These are phyloP conservation scores for Gobiocypris rarus DNA, from an alignment of 2,113 vertebrate species.

Conservation along the genomic window DNA sequence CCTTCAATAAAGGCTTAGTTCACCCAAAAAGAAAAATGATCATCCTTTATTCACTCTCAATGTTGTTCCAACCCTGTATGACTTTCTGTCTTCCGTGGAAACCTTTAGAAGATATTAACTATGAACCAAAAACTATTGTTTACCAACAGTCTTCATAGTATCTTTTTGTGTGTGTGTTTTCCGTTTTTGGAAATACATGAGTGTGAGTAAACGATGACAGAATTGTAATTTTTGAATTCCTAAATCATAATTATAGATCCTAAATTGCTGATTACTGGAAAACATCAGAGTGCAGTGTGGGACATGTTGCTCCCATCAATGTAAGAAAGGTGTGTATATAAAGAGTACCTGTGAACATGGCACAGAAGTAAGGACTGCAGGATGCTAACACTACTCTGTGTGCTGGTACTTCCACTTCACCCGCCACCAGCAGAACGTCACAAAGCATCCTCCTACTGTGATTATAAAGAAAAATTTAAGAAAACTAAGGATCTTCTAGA, in stretches of 20 bases:
- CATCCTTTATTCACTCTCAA: background rate
- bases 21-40: background rate
- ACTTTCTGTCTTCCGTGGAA: background rate
- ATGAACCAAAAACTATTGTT: background rate
- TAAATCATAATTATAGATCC: background rate
- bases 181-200: background rate
- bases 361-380: conserved; percentile 96
- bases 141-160: background rate
- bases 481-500: background rate
- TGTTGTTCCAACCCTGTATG: background rate
- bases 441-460: conserved; percentile 91
- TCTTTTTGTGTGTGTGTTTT: background rate
- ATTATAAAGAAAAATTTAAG: conserved; percentile 55
- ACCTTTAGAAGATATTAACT: background rate
- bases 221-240: background rate
- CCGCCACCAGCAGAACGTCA: conserved; percentile 93
- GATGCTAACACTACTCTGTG: conserved; percentile 91
- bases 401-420: conserved; percentile 87
- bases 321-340: background rate
- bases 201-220: background rate
- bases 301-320: background rate
- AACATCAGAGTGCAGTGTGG: background rate
- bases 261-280: background rate
- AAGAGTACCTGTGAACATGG: conserved; percentile 95
- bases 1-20: background rate